Conservation (phyloP, 2,797 vertebrate genomes). For the Peromyscus attwateri region DNA sequence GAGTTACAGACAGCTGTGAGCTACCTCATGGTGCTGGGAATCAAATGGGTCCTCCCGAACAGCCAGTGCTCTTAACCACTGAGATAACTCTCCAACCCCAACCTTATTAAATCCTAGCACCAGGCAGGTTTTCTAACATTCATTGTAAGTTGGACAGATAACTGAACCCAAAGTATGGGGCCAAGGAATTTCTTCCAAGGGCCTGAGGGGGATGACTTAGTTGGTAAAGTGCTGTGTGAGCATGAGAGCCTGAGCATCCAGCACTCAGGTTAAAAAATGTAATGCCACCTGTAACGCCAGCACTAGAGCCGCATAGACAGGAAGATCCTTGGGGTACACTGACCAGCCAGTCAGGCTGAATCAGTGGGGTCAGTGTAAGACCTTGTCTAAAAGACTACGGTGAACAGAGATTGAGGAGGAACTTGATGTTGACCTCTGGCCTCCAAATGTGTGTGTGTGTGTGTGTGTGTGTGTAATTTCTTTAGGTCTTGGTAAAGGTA, state of each 20-base stretch:
- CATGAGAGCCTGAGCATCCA: background rate
- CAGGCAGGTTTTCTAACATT: background rate
- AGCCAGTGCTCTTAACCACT: background rate
- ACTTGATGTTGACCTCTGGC: background rate
- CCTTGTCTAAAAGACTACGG: background rate
- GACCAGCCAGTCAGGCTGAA: background rate
- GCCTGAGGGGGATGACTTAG: background rate
- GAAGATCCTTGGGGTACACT: background rate
- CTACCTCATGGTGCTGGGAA: background rate
- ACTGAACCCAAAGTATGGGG: background rate
- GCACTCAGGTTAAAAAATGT: background rate
- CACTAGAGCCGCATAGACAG: background rate
- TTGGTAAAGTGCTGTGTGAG: background rate
- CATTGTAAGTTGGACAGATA: constrained; percentile 1
- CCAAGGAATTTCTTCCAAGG: background rate
- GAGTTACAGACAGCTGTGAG: background rate
- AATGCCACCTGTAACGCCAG: background rate
- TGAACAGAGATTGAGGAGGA: background rate
- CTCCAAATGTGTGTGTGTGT: background rate
- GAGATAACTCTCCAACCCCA: background rate
- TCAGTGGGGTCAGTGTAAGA: background rate
- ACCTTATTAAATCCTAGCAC: background rate
- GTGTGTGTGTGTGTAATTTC: background rate
- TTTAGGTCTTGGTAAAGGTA: background rate
- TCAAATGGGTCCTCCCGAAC: background rate